phyloP scores from a whole-genome alignment of 2,888 invertebrate species.

The Aspidapion aeneum region DNA sequence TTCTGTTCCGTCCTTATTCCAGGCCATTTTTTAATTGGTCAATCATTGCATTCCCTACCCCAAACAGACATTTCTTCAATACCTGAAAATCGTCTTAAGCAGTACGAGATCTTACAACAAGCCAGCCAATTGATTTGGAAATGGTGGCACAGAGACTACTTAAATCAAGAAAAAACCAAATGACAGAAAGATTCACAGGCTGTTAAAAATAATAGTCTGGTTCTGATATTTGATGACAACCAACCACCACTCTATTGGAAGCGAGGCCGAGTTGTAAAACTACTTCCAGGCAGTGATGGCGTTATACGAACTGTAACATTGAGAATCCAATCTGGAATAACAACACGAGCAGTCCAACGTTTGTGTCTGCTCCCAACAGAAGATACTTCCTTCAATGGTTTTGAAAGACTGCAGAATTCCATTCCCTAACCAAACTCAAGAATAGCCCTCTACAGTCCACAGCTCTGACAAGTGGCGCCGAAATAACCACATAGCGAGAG shows the following conservation, averaged over 20 bases:
- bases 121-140: not conserved
- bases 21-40: slow-evolving; percentile 26
- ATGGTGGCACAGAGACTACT: slow-evolving; percentile 18
- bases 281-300: slow-evolving; percentile 21
- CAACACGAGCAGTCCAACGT: slow-evolving; percentile 13
- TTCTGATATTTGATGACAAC: slow-evolving; percentile 19
- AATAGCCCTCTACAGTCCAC: not conserved
- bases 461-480: no score
- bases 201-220: slow-evolving; percentile 10
- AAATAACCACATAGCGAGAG: no score
- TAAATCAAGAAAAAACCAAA: slow-evolving; percentile 12
- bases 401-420: not conserved
- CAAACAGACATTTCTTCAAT: slow-evolving; percentile 13
- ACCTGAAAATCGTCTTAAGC: slow-evolving; percentile 8
- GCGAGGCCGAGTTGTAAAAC: slow-evolving; percentile 15
- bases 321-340: slow-evolving; percentile 9
- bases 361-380: slow-evolving; percentile 11
- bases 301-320: slow-evolving; percentile 15
- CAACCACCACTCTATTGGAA: slow-evolving; percentile 17
- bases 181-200: slow-evolving; percentile 5
- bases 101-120: slow-evolving; percentile 16
- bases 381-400: not conserved
- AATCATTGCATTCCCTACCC: slow-evolving; percentile 12
- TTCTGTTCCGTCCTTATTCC: slow-evolving; percentile 18
- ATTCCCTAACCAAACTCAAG: not conserved